phyloP scores from a whole-genome alignment of 37 sponge, comb jelly and placozoan genomes.

The Beroe ovata region DNA sequence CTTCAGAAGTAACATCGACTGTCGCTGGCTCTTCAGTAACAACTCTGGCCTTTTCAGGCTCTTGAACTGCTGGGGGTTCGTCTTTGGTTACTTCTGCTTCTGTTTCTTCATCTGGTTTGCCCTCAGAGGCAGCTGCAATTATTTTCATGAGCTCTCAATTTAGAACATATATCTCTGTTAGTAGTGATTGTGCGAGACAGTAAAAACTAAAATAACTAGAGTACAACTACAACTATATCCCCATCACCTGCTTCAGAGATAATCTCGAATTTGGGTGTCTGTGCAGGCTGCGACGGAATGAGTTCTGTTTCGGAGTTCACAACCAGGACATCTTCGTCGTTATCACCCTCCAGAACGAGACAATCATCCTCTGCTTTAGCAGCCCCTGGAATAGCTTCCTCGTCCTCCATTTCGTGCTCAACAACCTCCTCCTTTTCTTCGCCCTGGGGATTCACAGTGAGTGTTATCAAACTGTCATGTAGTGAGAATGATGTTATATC shows the following conservation, averaged over 20 bases:
- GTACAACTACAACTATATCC: background rate
- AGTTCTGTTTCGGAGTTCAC: constrained; percentile 58
- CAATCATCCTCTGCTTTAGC: constrained; percentile 18
- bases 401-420: background rate
- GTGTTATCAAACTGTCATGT: no score
- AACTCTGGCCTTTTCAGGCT: no score
- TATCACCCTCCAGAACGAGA: constrained; percentile 39
- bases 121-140: no score
- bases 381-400: background rate
- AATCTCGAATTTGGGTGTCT: constrained; percentile 39
- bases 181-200: background rate
- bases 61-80: no score
- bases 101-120: no score
- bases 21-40: no score
- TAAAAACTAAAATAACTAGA: background rate
- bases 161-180: no score
- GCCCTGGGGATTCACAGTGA: background rate
- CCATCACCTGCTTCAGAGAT: background rate
- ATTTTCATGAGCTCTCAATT: no score
- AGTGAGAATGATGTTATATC: no score
- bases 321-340: constrained; percentile 14
- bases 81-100: no score
- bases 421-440: background rate
- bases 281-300: constrained; percentile 25
- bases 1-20: no score